Evolutionary conservation across 2,888 invertebrate species (phyloP), one percentile per base, ranked within the genome.

Genomic region (Sialis lutaria): DNA sequence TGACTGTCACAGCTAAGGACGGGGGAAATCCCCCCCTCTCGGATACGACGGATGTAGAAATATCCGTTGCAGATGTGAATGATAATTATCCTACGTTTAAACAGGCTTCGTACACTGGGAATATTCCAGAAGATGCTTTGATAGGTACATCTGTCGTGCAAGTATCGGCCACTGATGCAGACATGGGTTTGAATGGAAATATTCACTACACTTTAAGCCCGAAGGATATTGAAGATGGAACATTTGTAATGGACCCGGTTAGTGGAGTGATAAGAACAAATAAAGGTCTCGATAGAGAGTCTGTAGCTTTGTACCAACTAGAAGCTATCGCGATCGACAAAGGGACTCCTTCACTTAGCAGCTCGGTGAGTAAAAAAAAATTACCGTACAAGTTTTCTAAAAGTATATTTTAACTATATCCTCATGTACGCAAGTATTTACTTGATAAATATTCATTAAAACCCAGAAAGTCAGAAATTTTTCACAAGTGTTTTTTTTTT

Each of bases 1-100:
- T 97, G 35, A 90, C 89, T 0, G 91, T 97, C 2, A 91, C 87
- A 0, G 97, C 95, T 0, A 77, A 79, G 51, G 97, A 97, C 63
- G 90, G 92, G 2, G 97, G 97, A 1, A 77, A 78, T 37, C 95
- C 95, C 0, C 79, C 91, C 0, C 67, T 92, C 10, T 86, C 88
- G 1, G 95, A 96, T 59, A 92, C 91, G 0, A 95, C 96, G 0
- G 92, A 93, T 57, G 85, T 98, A 0, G 93, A 96, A 63, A 90
- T 98, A 54, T 83, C 88, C 1, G 82, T 98, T 0, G 84, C 86
- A 0, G 98, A 98, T 61, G 90, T 95, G 0, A 98, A 98, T 60
- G 97, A 98, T 60, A 93, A 95, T 60, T 78, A 85, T 5, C 96
- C 96, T 0, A 71, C 76, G 1, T 96, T 96, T 64, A 82, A 82